Evolutionary conservation across 2,113 vertebrate species (phyloP).

Genomic region (Neolamprologus kungweensis): DNA sequence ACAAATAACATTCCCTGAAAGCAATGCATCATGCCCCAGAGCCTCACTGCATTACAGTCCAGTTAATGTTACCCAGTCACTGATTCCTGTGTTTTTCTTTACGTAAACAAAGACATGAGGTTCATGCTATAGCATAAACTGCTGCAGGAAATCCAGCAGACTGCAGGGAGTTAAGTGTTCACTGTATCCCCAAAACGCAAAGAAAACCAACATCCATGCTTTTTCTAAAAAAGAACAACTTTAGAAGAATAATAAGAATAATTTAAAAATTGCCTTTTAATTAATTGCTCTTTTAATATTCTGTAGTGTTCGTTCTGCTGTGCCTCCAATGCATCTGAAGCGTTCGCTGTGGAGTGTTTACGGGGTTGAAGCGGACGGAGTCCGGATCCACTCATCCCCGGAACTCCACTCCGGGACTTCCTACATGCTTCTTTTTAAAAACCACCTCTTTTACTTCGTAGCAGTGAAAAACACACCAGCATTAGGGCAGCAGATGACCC

Average conservation of each 20-base stretch:
- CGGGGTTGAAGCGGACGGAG: background rate
- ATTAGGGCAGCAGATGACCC: conserved; percentile 55
- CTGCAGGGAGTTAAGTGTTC: background rate
- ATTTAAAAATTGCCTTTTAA: accelerated
- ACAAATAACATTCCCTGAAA: background rate
- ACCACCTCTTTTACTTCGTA: conserved; percentile 53
- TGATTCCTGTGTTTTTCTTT: background rate
- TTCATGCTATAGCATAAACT: background rate
- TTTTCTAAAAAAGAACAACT: background rate
- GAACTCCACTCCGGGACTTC: conserved; percentile 36
- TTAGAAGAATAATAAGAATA: background rate
- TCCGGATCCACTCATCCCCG: background rate
- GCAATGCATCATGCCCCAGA: background rate
- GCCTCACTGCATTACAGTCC: background rate
- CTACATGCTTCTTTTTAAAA: conserved; percentile 42
- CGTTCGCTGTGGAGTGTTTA: background rate
- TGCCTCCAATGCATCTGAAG: background rate
- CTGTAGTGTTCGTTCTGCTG: background rate
- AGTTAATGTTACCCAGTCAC: background rate
- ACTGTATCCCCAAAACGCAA: background rate
- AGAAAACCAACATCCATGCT: background rate
- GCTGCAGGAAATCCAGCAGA: background rate
- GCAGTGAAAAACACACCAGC: conserved; percentile 42
- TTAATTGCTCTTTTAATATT: background rate
- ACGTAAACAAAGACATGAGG: background rate